phyloP scores from a whole-genome alignment of 2,797 vertebrate species.

The Garrulus glandarius region DNA sequence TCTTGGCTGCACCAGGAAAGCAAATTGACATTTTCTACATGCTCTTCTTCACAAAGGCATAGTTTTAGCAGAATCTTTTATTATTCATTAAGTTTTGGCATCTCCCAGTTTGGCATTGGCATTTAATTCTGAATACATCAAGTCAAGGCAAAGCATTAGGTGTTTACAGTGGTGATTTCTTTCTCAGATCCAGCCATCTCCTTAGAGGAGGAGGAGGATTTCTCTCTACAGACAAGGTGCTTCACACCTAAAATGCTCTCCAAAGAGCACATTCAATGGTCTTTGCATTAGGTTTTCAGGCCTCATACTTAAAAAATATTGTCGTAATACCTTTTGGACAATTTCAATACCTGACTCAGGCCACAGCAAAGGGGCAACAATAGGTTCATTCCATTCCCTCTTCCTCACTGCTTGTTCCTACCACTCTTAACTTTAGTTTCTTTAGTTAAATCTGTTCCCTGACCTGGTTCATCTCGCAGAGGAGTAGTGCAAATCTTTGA shows the following conservation, averaged over 20 bases:
- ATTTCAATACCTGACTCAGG: background rate
- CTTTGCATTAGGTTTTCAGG: background rate
- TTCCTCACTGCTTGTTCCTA: background rate
- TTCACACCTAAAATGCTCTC: background rate
- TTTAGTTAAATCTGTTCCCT: background rate
- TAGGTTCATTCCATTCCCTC: background rate
- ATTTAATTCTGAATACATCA: background rate
- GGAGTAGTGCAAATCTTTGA: background rate
- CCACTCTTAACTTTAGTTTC: background rate
- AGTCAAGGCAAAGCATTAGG: background rate
- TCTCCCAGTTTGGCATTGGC: background rate
- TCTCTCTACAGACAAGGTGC: background rate
- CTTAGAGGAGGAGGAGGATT: background rate
- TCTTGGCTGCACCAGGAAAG: background rate
- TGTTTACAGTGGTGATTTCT: background rate
- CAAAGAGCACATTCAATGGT: background rate
- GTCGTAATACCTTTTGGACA: background rate
- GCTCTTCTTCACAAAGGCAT: background rate
- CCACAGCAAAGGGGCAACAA: background rate
- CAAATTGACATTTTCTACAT: background rate
- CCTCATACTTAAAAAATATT: background rate
- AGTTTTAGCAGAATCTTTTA: background rate
- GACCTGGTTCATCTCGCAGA: background rate
- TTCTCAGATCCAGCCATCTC: background rate
- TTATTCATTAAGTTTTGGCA: background rate